Percentiles rank a stretch among this genome's conserved stretches.
phyloP scores from a whole-genome alignment of 2,113 vertebrate genomes.

The Setophaga petechia region DNA sequence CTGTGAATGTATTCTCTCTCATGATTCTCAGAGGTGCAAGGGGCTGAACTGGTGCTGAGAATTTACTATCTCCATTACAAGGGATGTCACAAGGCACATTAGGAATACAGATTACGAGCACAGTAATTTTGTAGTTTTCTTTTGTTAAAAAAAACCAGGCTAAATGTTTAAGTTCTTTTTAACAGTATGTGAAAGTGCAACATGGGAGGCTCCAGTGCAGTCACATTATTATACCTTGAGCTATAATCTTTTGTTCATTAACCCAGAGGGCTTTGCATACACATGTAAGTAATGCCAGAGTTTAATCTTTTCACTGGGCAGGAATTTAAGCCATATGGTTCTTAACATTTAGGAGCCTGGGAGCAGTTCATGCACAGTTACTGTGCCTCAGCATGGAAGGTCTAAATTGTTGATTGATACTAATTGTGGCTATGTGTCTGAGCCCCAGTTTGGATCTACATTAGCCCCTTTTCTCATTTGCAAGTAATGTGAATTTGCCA shows the following conservation, averaged over 20 bases:
- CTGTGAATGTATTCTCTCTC: neutral
- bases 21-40: neutral
- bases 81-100: neutral
- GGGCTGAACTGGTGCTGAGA: neutral
- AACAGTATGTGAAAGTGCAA: neutral
- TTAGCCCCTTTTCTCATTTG: neutral
- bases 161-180: neutral
- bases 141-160: neutral
- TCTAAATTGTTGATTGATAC: neutral
- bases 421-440: neutral
- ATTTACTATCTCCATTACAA: neutral
- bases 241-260: neutral
- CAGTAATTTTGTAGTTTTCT: neutral
- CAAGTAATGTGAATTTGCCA: neutral
- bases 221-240: neutral
- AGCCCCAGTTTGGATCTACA: neutral
- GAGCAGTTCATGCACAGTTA: neutral
- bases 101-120: neutral
- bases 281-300: neutral
- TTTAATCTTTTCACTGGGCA: neutral
- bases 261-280: neutral
- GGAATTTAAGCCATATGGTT: neutral
- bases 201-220: neutral
- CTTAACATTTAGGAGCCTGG: neutral
- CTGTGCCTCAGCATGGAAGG: neutral